Percentiles rank a stretch among this genome's conserved stretches.
phyloP scores from a whole-genome alignment of 1,140 invertebrate species.

The Drosophila busckii region DNA sequence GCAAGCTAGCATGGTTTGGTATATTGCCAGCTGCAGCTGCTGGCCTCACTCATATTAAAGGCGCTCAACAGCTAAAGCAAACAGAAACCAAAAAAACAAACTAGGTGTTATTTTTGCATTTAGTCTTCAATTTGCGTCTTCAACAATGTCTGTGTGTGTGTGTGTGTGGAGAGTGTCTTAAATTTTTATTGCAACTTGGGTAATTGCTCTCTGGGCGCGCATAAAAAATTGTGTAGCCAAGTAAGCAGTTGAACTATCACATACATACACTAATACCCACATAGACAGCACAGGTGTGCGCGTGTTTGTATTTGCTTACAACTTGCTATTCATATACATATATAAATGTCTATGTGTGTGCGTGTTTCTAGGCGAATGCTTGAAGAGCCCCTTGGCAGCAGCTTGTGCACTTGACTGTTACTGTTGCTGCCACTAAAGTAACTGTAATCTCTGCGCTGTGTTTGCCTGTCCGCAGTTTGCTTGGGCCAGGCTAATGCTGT shows the following conservation, averaged over 20 bases:
- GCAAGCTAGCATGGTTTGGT: too few species aligned
- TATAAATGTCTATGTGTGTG: background rate
- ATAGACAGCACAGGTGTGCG: slow-evolving; percentile 21
- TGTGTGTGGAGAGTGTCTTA: slow-evolving; percentile 50
- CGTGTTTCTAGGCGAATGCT: slow-evolving; percentile 19
- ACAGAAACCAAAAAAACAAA: slow-evolving; percentile 34
- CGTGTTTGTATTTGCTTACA: background rate
- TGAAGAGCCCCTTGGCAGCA: slow-evolving; percentile 70
- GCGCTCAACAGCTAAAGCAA: background rate
- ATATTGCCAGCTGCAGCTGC: slow-evolving; percentile 2
- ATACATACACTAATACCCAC: slow-evolving; percentile 2
- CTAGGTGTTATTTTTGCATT: slow-evolving; percentile 71
- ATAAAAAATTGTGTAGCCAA: slow-evolving; percentile 75
- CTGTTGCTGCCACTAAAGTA: slow-evolving; percentile 4
- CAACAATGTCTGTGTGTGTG: slow-evolving; percentile 16
- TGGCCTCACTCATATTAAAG: background rate
- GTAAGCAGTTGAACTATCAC: slow-evolving; percentile 58
- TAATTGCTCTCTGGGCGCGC: slow-evolving; percentile 69
- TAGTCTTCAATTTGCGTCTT: slow-evolving; percentile 58
- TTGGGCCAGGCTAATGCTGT: too few species aligned
- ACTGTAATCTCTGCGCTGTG: slow-evolving; percentile 48
- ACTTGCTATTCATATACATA: too few species aligned
- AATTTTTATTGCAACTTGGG: slow-evolving; percentile 70
- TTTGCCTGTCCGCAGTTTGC: slow-evolving; percentile 20
- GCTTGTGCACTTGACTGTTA: slow-evolving; percentile 31